Evolutionary conservation across 2,797 vertebrate genomes (phyloP).

Genomic region (Centroberyx gerrardi): DNA sequence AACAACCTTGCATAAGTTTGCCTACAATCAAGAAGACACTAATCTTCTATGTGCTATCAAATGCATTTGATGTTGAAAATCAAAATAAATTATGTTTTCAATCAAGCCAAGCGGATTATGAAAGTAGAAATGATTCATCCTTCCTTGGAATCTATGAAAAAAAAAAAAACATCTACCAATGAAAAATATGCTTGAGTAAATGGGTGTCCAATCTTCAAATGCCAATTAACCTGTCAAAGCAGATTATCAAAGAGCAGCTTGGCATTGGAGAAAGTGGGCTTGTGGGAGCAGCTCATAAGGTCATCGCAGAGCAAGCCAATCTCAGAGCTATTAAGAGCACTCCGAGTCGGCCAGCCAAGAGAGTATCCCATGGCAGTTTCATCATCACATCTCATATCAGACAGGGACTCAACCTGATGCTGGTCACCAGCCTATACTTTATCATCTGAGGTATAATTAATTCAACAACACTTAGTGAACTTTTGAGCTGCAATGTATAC

Average conservation of each 20-base stretch:
- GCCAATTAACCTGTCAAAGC: slow-evolving; percentile 19
- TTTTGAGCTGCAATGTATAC: background rate
- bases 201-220: background rate
- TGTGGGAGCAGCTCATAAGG: slow-evolving; percentile 25
- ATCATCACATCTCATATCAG: slow-evolving; percentile 14
- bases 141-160: too few species aligned
- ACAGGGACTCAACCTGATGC: background rate
- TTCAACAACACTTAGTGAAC: background rate
- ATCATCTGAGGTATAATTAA: background rate
- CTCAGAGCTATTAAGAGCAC: slow-evolving; percentile 26
- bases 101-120: background rate
- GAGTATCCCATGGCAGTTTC: background rate
- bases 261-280: slow-evolving; percentile 15
- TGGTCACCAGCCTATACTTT: background rate
- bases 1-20: background rate
- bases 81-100: background rate
- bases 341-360: background rate
- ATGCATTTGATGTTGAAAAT: background rate
- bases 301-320: slow-evolving; percentile 14
- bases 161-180: background rate
- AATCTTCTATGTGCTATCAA: background rate
- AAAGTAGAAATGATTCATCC: background rate
- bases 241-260: slow-evolving; percentile 43
- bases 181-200: slow-evolving; percentile 8
- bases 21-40: background rate